phyloP scores from a whole-genome alignment of 2,888 invertebrate species.

The Caenorhabditis drosophilae region DNA sequence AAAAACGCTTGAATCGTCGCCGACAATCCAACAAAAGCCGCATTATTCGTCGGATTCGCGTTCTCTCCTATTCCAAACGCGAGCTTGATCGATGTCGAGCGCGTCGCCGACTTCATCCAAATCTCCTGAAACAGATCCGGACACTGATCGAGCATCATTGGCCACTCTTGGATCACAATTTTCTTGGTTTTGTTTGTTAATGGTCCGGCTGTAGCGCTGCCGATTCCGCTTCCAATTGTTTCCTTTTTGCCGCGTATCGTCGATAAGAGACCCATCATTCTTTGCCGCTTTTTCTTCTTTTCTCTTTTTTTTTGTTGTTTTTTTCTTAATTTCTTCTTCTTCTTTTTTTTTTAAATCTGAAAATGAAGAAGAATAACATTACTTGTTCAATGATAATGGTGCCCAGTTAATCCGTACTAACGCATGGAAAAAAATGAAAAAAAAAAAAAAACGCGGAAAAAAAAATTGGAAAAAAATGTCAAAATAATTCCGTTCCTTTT shows the following conservation, averaged over 20 bases:
- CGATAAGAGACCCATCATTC: conserved; percentile 54
- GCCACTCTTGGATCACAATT: conserved; percentile 52
- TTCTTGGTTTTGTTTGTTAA: conserved; percentile 48
- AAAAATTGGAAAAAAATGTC: too few relatives aligned
- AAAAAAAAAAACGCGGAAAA: too few relatives aligned
- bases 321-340: too few relatives aligned
- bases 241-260: conserved; percentile 54
- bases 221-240: conserved; percentile 36
- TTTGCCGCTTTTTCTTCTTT: too few relatives aligned
- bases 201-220: conserved; percentile 43
- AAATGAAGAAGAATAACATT: too few relatives aligned
- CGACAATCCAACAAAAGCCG: conserved; percentile 44
- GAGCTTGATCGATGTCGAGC: conserved; percentile 52
- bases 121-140: conserved; percentile 52
- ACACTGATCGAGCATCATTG: conserved; percentile 44
- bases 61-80: conserved; percentile 51
- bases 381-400: too few relatives aligned
- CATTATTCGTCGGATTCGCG: conserved; percentile 47
- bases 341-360: too few relatives aligned
- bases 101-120: conserved; percentile 51
- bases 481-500: too few relatives aligned
- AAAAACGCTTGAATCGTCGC: conserved; percentile 53
- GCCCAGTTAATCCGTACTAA: too few relatives aligned
- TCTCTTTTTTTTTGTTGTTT: too few relatives aligned
- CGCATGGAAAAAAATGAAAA: too few relatives aligned